Percentiles rank a stretch among this genome's conserved stretches.
phyloP scores from a whole-genome alignment of 1,140 invertebrate species.

The Vollenhovia emeryi region DNA sequence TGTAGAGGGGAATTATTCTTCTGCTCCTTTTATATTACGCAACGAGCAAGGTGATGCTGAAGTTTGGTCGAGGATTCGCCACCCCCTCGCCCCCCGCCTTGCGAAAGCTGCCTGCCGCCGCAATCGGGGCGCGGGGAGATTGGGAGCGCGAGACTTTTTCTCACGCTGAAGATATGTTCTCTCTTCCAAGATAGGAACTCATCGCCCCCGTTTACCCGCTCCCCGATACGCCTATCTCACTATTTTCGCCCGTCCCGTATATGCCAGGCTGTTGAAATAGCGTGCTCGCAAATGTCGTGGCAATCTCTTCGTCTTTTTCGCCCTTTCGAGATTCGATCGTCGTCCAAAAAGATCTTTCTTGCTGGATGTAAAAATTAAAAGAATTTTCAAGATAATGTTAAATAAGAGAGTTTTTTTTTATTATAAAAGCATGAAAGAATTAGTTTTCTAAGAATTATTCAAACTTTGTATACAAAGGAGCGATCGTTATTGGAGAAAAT shows the following conservation, averaged over 20 bases:
- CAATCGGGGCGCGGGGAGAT: conserved; percentile 83
- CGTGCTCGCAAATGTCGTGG: not conserved
- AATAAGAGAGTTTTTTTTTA: not conserved
- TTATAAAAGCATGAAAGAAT: not conserved
- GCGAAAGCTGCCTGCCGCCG: conserved; percentile 82
- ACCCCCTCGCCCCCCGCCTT: conserved; percentile 79
- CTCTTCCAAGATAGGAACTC: conserved; percentile 42
- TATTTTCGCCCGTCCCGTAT: conserved; percentile 15
- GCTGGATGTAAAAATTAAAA: not conserved
- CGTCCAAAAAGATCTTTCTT: not conserved
- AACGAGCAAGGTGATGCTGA: conserved; percentile 59
- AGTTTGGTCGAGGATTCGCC: conserved; percentile 66
- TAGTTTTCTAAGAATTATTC: not conserved
- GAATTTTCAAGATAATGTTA: not conserved
- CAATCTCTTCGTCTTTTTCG: conserved; percentile 1
- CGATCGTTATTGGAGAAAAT: not conserved
- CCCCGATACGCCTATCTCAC: conserved; percentile 77
- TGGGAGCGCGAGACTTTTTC: conserved; percentile 68
- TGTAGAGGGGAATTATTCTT: not conserved
- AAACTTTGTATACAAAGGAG: not conserved
- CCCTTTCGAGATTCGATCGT: not conserved
- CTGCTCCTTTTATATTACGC: not conserved
- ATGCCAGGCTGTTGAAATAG: conserved; percentile 33
- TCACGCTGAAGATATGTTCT: conserved; percentile 34
- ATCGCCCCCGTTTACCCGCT: conserved; percentile 78